phyloP scores from a whole-genome alignment of 2,888 invertebrate genomes.

The Bombylius major region DNA sequence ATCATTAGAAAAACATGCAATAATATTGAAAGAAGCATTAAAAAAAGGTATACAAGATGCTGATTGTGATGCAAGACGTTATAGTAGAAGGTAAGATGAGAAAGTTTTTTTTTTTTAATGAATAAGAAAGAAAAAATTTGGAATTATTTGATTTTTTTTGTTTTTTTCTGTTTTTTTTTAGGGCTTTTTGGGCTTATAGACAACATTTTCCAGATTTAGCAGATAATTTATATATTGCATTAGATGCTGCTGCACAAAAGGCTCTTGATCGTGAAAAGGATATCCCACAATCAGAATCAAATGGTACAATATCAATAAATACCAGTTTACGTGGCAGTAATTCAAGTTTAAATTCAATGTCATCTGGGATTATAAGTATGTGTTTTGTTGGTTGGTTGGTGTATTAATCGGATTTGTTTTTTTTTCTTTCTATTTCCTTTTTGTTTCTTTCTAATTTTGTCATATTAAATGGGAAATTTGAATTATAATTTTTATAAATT shows the following conservation, averaged over 20 bases:
- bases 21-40: slow-evolving; percentile 67
- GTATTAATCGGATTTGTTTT: not conserved
- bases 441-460: not conserved
- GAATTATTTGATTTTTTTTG: no score
- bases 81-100: slow-evolving; percentile 62
- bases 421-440: not conserved
- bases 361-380: slow-evolving; percentile 23
- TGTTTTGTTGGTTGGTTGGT: slow-evolving; percentile 4
- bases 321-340: slow-evolving; percentile 25
- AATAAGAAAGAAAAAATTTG: no score
- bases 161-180: no score
- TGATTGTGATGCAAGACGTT: slow-evolving; percentile 75
- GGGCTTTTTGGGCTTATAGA: slow-evolving; percentile 81
- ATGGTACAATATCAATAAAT: slow-evolving; percentile 23
- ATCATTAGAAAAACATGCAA: slow-evolving; percentile 68
- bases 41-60: slow-evolving; percentile 84
- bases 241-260: slow-evolving; percentile 61
- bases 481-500: no score
- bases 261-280: slow-evolving; percentile 43
- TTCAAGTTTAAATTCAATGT: slow-evolving; percentile 23
- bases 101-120: slow-evolving; percentile 33
- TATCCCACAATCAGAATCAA: slow-evolving; percentile 20
- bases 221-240: slow-evolving; percentile 63
- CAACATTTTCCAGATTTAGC: slow-evolving; percentile 85
- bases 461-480: no score